Evolutionary conservation across 1,140 invertebrate genomes (phyloP).

Genomic region (Hylyphantes graminicola): DNA sequence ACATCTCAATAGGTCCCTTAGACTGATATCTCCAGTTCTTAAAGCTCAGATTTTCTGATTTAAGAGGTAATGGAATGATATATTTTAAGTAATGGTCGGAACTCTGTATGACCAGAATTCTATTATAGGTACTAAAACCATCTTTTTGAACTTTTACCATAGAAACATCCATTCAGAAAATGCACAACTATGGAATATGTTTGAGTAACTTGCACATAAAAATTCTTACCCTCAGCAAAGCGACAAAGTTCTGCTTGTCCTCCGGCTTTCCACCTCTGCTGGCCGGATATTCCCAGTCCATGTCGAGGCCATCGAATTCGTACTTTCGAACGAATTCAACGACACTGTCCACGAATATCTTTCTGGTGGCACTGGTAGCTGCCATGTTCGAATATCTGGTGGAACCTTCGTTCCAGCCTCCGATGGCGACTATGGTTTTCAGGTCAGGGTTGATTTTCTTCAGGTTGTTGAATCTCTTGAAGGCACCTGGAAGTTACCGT

Average conservation of each 20-base stretch:
- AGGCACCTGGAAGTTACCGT: constrained; percentile 63
- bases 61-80: no score
- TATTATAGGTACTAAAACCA: not conserved
- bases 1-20: no score
- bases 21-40: no score
- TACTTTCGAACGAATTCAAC: constrained; percentile 73
- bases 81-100: no score
- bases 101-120: no score
- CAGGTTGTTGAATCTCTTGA: constrained; percentile 67
- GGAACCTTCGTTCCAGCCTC: constrained; percentile 89
- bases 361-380: constrained; percentile 71
- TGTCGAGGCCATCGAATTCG: constrained; percentile 83
- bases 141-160: not conserved
- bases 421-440: constrained; percentile 79
- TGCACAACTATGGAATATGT: not conserved
- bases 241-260: constrained; percentile 83
- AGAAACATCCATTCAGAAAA: no score
- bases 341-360: constrained; percentile 66
- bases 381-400: constrained; percentile 82
- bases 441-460: constrained; percentile 73
- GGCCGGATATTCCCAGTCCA: constrained; percentile 87
- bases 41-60: no score
- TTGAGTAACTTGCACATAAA: not conserved
- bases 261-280: constrained; percentile 75
- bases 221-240: constrained; percentile 75